Evolutionary conservation across 2,113 vertebrate species (phyloP), one percentile per base, ranked within the genome.

Genomic region (Osmerus mordax): DNA sequence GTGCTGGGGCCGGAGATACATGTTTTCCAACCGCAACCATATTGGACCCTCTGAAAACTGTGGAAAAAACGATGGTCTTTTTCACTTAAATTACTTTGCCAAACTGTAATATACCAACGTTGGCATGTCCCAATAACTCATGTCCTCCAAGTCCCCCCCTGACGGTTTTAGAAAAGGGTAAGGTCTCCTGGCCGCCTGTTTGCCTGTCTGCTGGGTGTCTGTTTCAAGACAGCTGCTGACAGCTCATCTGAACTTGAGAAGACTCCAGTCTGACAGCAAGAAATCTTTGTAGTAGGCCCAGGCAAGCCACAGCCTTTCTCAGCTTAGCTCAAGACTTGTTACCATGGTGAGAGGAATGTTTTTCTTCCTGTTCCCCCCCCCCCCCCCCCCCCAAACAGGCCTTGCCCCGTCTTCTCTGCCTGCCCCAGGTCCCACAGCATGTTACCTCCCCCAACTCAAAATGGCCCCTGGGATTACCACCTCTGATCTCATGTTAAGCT

Each of bases 151-250:
- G 75, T 84, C 72, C 65, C 87, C 78, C 83, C 81, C 51, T 56
- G 72, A 86, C 84, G 80, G 71, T 83, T 90, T 87, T 89, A 85
- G 85, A 85, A 84, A 84, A 36, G 75, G 71, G 15, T 80, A 62
- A 59, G 70, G 80, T 85, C 85, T 84, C 72, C 72, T 69, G 79
- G 72, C 72, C 58, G 73, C 75, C 74, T 78, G 75, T 18, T 29
- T 36, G 16, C 62, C 62, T 64, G 25, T n/a, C 54, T 56, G 54
- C 54, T n/a, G 54, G 60, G 87, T 88, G 87, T 90, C 78, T 78
- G 88, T 91, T 91, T 90, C 81, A 76, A 81, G 81, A 85, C 89
- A 92, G 89, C 90, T 91, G 91, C 78, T 87, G 85, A 90, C 80
- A 83, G 79, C 79, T 84, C 86, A 82, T 87, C 81, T 85, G 81